Evolutionary conservation across 2,888 invertebrate genomes (phyloP), one percentile per base, ranked within the genome.

Genomic region (Rotaria macrura): DNA sequence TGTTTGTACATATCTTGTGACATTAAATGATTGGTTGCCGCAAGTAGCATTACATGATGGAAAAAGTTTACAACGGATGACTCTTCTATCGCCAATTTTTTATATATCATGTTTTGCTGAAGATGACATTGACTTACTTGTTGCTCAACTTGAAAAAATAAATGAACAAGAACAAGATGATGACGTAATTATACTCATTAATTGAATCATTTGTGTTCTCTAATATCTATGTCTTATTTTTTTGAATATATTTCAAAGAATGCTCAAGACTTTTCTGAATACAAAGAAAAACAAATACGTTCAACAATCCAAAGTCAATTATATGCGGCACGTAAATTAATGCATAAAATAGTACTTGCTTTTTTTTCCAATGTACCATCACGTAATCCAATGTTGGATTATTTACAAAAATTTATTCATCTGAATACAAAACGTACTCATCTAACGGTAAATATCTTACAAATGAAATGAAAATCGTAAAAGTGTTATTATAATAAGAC

Each of bases 51-150:
- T 79, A 79, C 40, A 25, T 10, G 34, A 79, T 79, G 79, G 79
- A 4, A 40, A 43, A 79, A 79, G 43, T 43, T 79, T 79, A 79
- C 79, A 79, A 43, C 79, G 79, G 85, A 93, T 94, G 84, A 95
- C 95, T 86, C 95, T 94, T 89, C 93, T 99, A 14, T 97, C 96
- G 29, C 95, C 97, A 0, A 97, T 98, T 91, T 93, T 98, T 87
- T 94, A 94, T 20, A 93, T 97, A 0, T 96, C 97, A 0, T 93
- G 96, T 3, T 96, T 97, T 91, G 95, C 95, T 57, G 97, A 97
- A 89, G 97, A 97, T 90, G 95, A 95, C 90, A 95, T 72, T 43
- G 85, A 74, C 54, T 38, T 83, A 38, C 29, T 85, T 74, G 84
- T 57, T 14, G 47, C 25, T 47, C 54, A 84, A 74, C 83, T 79